A percentile compares a stretch with the other conserved stretches of the same genome.
phyloP scores from a whole-genome alignment of 2,797 vertebrate genomes.

The Threskiornis aethiopicus region DNA sequence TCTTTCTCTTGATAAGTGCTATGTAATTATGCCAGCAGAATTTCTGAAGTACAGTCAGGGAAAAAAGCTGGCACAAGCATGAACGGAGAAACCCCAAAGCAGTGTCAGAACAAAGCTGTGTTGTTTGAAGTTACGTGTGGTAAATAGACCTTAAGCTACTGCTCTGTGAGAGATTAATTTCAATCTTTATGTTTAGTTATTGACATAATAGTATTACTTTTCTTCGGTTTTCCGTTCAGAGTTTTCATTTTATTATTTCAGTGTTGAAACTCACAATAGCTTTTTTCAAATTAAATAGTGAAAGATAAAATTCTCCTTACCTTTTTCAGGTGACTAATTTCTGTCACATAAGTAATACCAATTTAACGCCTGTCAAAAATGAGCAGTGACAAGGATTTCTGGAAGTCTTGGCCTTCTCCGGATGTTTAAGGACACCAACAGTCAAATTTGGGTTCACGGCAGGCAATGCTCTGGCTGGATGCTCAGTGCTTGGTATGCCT shows the following conservation, averaged over 20 bases:
- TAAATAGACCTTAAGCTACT: background rate
- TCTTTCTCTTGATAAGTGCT: background rate
- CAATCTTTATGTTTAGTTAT: background rate
- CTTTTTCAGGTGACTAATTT: background rate
- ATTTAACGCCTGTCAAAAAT: background rate
- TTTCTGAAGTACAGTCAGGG: constrained; percentile 40
- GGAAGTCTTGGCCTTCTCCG: background rate
- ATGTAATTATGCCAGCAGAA: constrained; percentile 20
- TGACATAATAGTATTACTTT: background rate
- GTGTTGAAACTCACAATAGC: background rate
- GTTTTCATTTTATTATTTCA: background rate
- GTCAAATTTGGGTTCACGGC: background rate
- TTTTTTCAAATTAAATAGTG: background rate
- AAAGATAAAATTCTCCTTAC: background rate
- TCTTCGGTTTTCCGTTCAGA: background rate
- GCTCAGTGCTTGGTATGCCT: background rate
- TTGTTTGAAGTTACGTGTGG: background rate
- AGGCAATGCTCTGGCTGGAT: background rate
- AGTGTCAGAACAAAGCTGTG: background rate
- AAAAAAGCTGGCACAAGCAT: background rate
- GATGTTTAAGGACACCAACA: background rate
- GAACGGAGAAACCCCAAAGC: background rate
- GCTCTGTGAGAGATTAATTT: background rate
- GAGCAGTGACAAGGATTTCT: background rate
- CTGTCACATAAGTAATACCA: background rate